Conservation (phyloP, 2,888 invertebrate species). For the Melanotus villosus region DNA sequence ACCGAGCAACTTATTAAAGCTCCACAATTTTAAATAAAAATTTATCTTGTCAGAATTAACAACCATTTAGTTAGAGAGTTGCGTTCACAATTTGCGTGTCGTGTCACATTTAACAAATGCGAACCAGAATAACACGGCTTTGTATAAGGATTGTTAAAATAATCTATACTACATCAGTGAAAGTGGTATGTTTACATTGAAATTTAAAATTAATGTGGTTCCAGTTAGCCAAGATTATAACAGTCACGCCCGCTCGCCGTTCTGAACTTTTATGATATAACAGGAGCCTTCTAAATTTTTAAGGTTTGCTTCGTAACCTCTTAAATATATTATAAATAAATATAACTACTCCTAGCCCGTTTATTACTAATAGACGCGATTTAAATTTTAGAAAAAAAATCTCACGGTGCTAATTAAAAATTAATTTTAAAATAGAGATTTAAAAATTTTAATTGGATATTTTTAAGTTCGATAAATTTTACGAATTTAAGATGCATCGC, state of each 20-base stretch:
- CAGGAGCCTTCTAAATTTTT: not conserved
- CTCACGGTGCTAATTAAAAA: slow-evolving; percentile 13
- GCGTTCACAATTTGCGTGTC: slow-evolving; percentile 52
- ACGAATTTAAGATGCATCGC: slow-evolving; percentile 4
- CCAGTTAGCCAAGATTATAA: slow-evolving; percentile 29
- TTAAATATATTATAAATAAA: not conserved
- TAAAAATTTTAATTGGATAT: slow-evolving; percentile 22
- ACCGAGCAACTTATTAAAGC: not conserved
- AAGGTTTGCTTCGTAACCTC: not conserved
- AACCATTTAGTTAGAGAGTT: slow-evolving; percentile 36
- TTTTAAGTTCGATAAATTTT: not conserved
- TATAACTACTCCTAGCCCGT: too few species aligned
- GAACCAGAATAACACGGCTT: slow-evolving; percentile 40
- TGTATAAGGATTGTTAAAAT: slow-evolving; percentile 36
- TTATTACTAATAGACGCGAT: too few species aligned
- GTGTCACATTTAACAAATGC: slow-evolving; percentile 49
- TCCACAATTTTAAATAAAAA: not conserved
- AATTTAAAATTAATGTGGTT: slow-evolving; percentile 37
- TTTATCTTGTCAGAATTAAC: slow-evolving; percentile 17
- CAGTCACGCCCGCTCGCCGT: slow-evolving; percentile 25
- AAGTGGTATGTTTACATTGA: slow-evolving; percentile 40
- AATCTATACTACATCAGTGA: slow-evolving; percentile 43
- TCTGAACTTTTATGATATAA: slow-evolving; percentile 8
- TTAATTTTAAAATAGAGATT: not conserved
- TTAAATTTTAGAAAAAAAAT: too few species aligned